Conservation (phyloP, 2,797 vertebrate species). For the Hyperoplus lanceolatus region DNA sequence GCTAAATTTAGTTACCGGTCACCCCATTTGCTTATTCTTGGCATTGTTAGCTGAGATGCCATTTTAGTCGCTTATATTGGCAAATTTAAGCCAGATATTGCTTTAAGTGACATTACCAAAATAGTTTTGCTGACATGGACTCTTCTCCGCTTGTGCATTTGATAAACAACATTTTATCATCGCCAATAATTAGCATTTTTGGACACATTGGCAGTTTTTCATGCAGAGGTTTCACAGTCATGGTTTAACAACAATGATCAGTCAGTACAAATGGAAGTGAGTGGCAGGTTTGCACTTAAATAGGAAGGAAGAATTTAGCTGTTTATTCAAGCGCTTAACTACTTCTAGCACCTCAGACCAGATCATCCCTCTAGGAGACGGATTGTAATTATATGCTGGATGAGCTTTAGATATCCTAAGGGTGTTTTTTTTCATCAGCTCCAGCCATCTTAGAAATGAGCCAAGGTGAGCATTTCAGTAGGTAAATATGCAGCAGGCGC, state of each 20-base stretch:
- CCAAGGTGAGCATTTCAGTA: conserved; percentile 61
- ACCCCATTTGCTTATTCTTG: neutral
- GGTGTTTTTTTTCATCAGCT: conserved; percentile 46
- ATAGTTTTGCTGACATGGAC: neutral
- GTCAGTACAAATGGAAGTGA: conserved; percentile 18
- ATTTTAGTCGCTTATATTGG: neutral
- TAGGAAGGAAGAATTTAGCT: conserved; percentile 24
- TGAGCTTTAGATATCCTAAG: conserved; percentile 54
- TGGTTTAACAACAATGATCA: neutral
- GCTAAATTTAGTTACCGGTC: neutral
- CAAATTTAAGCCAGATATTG: neutral
- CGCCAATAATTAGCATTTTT: neutral
- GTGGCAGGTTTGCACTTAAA: conserved; percentile 28
- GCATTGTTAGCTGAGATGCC: too few species aligned
- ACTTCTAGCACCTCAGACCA: conserved; percentile 47
- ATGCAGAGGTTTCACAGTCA: neutral
- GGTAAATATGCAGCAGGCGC: conserved; percentile 66
- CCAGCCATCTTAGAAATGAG: conserved; percentile 56
- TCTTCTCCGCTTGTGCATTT: neutral
- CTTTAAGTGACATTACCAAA: neutral
- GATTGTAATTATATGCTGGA: conserved; percentile 68
- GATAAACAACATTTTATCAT: neutral
- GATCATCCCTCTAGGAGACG: conserved; percentile 57
- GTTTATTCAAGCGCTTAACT: conserved; percentile 60
- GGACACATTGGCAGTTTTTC: neutral